A percentile compares a stretch with the other conserved stretches of the same genome.
These are phyloP conservation scores for Pollenia amentaria DNA, from an alignment of 2,888 invertebrate species.

Conservation along the genomic window DNA sequence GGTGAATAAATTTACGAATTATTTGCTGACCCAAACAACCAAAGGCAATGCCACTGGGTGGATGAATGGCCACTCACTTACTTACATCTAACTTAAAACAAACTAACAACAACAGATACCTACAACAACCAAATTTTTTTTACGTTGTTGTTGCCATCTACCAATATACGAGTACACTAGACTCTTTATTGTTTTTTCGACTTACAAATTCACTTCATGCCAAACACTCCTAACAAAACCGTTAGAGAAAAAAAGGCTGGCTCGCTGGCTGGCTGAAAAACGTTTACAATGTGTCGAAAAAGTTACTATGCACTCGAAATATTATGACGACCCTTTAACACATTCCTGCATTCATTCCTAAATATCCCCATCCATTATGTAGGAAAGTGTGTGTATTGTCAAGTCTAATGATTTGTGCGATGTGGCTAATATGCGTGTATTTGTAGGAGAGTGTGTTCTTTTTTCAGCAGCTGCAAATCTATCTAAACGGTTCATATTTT, in stretches of 20 bases:
- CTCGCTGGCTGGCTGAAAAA: constrained; percentile 16
- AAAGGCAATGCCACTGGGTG: constrained; percentile 66
- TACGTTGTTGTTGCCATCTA: neutral
- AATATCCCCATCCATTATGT: constrained; percentile 23
- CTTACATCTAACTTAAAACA: constrained; percentile 22
- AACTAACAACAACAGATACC: constrained; percentile 8
- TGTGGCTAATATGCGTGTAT: constrained; percentile 29
- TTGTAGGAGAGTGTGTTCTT: neutral
- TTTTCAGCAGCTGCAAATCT: neutral
- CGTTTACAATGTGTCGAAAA: constrained; percentile 60
- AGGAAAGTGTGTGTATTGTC: constrained; percentile 31
- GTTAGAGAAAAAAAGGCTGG: constrained; percentile 14
- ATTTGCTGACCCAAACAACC: constrained; percentile 70
- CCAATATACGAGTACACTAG: constrained; percentile 2
- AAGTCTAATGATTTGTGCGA: constrained; percentile 50
- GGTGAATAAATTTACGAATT: constrained; percentile 65
- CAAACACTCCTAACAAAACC: neutral
- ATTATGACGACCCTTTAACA: constrained; percentile 50
- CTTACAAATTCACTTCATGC: neutral
- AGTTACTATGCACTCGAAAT: constrained; percentile 5
- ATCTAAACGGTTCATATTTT: constrained; percentile 50
- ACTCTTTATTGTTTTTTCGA: constrained; percentile 18
- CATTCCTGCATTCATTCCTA: constrained; percentile 17
- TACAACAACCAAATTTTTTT: neutral
- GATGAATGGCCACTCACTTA: constrained; percentile 45